These are phyloP conservation scores for Drosophila setifemur DNA, from an alignment of 1,140 invertebrate species.

Conservation along the genomic window DNA sequence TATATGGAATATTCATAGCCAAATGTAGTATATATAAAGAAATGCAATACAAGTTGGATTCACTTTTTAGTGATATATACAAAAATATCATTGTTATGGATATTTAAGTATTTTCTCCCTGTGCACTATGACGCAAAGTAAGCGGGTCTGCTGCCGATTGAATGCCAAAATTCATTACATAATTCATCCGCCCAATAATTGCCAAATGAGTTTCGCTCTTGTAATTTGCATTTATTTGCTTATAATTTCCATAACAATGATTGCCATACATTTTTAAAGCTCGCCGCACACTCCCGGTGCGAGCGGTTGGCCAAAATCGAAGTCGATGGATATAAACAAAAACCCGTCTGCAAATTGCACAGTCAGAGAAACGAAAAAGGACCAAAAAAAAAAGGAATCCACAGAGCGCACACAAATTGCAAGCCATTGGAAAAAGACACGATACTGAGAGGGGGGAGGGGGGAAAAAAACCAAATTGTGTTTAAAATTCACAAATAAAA, in stretches of 20 bases:
- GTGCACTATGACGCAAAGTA: conserved; percentile 10
- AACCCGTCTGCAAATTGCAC: conserved; percentile 42
- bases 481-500: conserved; percentile 58
- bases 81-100: no score
- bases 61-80: no score
- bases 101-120: background rate
- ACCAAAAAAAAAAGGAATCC: conserved; percentile 27
- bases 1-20: background rate
- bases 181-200: conserved; percentile 40
- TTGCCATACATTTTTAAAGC: conserved; percentile 38
- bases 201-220: conserved; percentile 29
- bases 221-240: conserved; percentile 44
- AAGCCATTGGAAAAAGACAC: conserved; percentile 10
- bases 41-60: no score
- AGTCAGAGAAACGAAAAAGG: conserved; percentile 10
- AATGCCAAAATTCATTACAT: conserved; percentile 31
- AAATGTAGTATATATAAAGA: no score
- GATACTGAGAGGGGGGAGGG: background rate
- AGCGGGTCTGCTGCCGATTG: conserved; percentile 34
- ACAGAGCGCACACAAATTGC: conserved; percentile 53
- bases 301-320: conserved; percentile 42
- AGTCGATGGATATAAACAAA: conserved; percentile 17
- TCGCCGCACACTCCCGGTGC: conserved; percentile 30
- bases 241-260: conserved; percentile 30
- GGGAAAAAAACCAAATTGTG: conserved; percentile 29